phyloP scores from a whole-genome alignment of 1,140 invertebrate species.

The Galendromus occidentalis region DNA sequence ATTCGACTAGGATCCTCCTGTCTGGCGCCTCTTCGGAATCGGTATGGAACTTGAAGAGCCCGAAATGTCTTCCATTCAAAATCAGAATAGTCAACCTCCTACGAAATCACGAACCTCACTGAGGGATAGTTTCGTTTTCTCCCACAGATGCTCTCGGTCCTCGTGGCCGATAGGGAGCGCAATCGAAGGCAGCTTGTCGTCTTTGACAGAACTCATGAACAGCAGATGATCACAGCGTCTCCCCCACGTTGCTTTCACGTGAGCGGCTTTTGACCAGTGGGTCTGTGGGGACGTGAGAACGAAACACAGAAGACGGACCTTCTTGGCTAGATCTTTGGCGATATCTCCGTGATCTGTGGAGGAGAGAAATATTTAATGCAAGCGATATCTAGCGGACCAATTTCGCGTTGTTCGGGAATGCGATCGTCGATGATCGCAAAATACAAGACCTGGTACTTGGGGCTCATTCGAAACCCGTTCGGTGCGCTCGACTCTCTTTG shows the following conservation, averaged over 20 bases:
- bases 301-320: constrained; percentile 22
- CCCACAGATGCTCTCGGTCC: constrained; percentile 21
- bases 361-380: no score
- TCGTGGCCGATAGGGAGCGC: constrained; percentile 28
- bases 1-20: no score
- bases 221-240: constrained; percentile 28
- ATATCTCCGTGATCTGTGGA: not conserved
- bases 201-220: constrained; percentile 29
- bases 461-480: no score
- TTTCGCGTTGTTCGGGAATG: no score
- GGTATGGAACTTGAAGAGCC: no score
- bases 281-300: constrained; percentile 21
- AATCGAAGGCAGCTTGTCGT: constrained; percentile 18
- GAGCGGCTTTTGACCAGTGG: constrained; percentile 16
- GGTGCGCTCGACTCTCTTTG: no score
- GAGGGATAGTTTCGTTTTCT: constrained; percentile 21
- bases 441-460: no score
- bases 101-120: constrained; percentile 7
- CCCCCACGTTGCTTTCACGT: constrained; percentile 28
- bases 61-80: no score
- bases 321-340: not conserved
- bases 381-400: no score
- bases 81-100: no score
- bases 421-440: no score
- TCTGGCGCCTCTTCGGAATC: no score